Evolutionary conservation across 2,888 invertebrate genomes (phyloP).

Genomic region (Beris morrisii): DNA sequence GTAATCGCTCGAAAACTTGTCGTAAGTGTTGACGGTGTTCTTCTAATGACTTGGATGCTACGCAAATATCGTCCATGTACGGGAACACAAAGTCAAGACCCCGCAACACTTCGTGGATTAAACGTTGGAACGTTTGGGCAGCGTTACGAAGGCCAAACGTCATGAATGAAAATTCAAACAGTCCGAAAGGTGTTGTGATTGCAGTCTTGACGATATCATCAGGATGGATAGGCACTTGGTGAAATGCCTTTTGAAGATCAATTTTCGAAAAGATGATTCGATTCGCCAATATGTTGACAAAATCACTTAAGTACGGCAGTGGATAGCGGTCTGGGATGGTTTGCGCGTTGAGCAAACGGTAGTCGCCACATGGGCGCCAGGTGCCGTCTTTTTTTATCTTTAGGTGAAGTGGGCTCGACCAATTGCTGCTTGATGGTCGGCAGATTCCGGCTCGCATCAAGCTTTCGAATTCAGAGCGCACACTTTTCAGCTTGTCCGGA

Average conservation of each 20-base stretch:
- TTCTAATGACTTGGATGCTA: constrained; percentile 40
- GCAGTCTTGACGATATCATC: constrained; percentile 44
- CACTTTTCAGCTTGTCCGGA: no score
- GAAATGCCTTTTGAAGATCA: constrained; percentile 45
- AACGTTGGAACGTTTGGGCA: constrained; percentile 48
- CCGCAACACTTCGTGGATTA: constrained; percentile 45
- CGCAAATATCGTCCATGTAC: constrained; percentile 45
- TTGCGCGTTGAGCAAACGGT: background rate
- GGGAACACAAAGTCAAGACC: constrained; percentile 41
- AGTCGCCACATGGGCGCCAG: constrained; percentile 16
- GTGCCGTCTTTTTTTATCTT: constrained; percentile 8
- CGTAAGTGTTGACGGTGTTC: constrained; percentile 41
- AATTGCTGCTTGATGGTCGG: constrained; percentile 16
- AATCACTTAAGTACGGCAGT: background rate
- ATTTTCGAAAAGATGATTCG: constrained; percentile 42
- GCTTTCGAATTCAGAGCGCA: no score
- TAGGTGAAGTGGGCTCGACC: constrained; percentile 16
- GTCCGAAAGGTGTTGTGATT: constrained; percentile 49
- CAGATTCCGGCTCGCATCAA: background rate
- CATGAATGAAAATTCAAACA: constrained; percentile 47
- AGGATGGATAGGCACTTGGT: constrained; percentile 46
- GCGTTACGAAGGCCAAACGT: constrained; percentile 49
- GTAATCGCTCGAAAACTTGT: constrained; percentile 40
- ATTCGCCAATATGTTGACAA: no score
- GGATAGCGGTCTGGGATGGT: constrained; percentile 9